Evolutionary conservation across 2,113 vertebrate genomes (phyloP).

Genomic region (Oplegnathus fasciatus): DNA sequence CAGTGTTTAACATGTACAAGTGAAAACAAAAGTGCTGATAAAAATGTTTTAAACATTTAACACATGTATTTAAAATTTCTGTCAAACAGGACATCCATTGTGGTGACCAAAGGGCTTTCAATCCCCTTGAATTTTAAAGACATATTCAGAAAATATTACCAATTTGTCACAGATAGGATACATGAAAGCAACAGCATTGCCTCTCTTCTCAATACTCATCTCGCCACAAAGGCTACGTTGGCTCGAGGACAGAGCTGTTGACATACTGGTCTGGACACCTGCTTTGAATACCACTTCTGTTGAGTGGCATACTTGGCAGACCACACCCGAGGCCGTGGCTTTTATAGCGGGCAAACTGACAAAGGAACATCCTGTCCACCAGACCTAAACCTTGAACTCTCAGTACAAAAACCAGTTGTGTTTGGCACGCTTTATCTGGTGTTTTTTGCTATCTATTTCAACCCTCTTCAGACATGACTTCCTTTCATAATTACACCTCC

Average conservation of each 20-base stretch:
- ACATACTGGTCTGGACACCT: conserved; percentile 59
- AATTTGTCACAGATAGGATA: conserved; percentile 22
- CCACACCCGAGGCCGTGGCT: conserved; percentile 35
- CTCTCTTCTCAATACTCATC: conserved; percentile 7
- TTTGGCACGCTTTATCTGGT: conserved; percentile 10
- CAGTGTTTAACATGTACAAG: neutral
- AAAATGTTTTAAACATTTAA: neutral
- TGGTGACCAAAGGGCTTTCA: neutral
- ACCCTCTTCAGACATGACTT: conserved; percentile 9
- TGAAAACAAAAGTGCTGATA: neutral
- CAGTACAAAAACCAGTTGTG: neutral
- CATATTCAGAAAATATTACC: neutral
- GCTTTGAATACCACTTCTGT: conserved; percentile 64
- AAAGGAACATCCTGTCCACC: conserved; percentile 32
- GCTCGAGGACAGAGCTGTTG: conserved; percentile 48
- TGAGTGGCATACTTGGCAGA: conserved; percentile 65
- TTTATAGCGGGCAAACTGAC: conserved; percentile 28
- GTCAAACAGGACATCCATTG: neutral
- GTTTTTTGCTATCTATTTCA: conserved; percentile 11
- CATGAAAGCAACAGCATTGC: neutral
- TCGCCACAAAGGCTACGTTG: conserved; percentile 22
- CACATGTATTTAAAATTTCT: neutral
- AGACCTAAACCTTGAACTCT: conserved; percentile 40
- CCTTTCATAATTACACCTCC: conserved; percentile 26
- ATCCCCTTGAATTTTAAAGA: conserved; percentile 5